A percentile compares a stretch with the other conserved stretches of the same genome.
Conservation (phyloP, 2,888 invertebrate species). For the Periphyllus acericola region DNA sequence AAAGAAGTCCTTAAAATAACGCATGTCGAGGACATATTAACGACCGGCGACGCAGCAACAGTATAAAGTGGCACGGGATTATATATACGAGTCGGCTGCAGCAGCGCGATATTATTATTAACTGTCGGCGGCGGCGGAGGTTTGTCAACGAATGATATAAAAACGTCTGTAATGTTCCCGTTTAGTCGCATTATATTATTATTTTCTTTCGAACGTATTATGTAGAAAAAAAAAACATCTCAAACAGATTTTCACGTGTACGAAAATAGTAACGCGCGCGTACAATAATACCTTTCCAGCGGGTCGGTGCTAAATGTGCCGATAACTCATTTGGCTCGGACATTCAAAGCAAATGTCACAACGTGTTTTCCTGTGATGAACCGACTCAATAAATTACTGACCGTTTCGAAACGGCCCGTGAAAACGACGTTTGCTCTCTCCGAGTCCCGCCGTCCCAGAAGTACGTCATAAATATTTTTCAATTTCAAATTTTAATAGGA, state of each 20-base stretch:
- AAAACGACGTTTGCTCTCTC: constrained; percentile 48
- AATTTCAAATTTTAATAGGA: constrained; percentile 29
- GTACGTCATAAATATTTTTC: constrained; percentile 16
- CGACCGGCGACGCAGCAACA: constrained; percentile 27
- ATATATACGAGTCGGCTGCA: background rate
- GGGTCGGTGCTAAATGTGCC: constrained; percentile 53
- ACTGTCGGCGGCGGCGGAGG: constrained; percentile 12
- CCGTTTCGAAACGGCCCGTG: constrained; percentile 53
- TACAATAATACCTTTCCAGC: constrained; percentile 33
- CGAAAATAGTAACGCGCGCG: background rate
- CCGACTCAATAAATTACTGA: constrained; percentile 37
- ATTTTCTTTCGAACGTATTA: background rate
- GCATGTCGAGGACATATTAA: constrained; percentile 56
- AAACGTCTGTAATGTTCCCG: background rate
- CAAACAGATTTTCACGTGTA: constrained; percentile 28
- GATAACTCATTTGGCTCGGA: constrained; percentile 61
- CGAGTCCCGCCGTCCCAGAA: constrained; percentile 1
- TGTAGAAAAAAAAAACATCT: background rate
- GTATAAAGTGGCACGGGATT: background rate
- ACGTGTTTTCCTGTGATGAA: constrained; percentile 27
- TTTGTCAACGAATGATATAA: constrained; percentile 46
- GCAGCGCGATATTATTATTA: constrained; percentile 46
- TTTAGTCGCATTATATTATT: background rate
- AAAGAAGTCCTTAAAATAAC: constrained; percentile 62
- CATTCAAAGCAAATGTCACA: constrained; percentile 46